Evolutionary conservation across 2,113 vertebrate species (phyloP), one percentile per base, ranked within the genome.

Genomic region (Onychostoma macrolepis): DNA sequence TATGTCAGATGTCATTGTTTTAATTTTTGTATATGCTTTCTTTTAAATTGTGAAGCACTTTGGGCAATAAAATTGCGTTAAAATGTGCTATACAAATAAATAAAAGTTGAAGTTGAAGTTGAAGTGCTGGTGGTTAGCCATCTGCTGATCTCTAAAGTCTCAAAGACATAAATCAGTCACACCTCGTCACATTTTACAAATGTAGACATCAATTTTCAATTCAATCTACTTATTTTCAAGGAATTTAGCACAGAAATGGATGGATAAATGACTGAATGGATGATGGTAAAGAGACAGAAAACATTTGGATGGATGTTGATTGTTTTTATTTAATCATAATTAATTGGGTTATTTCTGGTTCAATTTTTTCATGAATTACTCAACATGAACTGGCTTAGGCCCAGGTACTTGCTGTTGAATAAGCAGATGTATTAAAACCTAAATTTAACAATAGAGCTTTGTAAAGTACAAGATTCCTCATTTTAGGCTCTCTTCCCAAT

Each of bases 111-210:
- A n/a, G n/a, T n/a, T n/a, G n/a, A n/a, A n/a, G n/a, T n/a, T n/a
- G n/a, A n/a, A n/a, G n/a, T n/a, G n/a, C 95, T 89, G 88, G 15
- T 88, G 85, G 94, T 95, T 94, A 95, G 93, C 86, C 85, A 69
- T 92, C 75, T 87, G 63, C 69, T 48, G 77, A 48, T 13, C 38
- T 86, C 45, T 63, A 36, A 36, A 36, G 33, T 36, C 3, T 36
- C 33, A 36, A n/a, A 58, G 33, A 63, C 6, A 75, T 11, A n/a
- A 80, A 80, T n/a, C 24, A 75, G 33, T 80, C 33, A 63, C 24
- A 63, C 33, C 33, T 36, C 33, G 33, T 41, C n/a, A 43, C 5
- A 2, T 45, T 50, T 30, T 43, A 43, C 13, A 5, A 75, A 75
- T 75, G 13, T 71, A 71, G 33, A 17, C 7, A 75, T 75, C 33